Percentiles rank a stretch among this genome's conserved stretches.
phyloP scores from a whole-genome alignment of 2,113 vertebrate genomes.

The Fulica atra region DNA sequence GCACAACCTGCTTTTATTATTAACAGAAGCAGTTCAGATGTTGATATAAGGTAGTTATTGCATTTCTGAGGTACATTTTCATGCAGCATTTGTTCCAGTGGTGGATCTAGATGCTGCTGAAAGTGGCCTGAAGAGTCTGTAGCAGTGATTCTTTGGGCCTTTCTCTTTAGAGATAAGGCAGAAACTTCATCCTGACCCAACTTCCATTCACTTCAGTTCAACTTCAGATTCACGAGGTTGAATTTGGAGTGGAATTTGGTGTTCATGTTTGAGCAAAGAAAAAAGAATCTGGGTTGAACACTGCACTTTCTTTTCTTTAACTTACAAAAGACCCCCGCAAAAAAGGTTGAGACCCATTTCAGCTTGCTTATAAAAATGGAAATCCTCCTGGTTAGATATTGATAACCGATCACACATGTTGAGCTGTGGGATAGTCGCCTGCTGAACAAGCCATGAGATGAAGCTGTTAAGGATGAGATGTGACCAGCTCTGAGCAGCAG shows the following conservation, averaged over 20 bases:
- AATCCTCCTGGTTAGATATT: background rate
- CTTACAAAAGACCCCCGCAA: background rate
- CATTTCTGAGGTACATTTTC: background rate
- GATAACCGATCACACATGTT: background rate
- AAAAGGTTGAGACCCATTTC: background rate
- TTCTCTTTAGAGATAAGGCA: background rate
- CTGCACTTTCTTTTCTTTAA: background rate
- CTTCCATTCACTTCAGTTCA: background rate
- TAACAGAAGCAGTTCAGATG: background rate
- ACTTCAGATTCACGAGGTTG: background rate
- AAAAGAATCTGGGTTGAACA: background rate
- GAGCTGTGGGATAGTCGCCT: background rate
- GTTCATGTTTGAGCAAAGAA: background rate
- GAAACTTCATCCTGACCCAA: background rate
- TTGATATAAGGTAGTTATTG: background rate
- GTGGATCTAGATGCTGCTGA: background rate
- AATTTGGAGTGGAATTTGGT: background rate
- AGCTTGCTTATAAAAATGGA: background rate
- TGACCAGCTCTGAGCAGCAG: background rate
- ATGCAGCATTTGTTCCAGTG: background rate
- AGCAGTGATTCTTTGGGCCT: background rate
- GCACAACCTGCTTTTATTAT: background rate
- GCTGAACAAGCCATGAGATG: background rate
- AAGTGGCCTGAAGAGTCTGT: background rate
- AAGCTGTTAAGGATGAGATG: background rate